Conservation (phyloP, 2,113 vertebrate genomes). For the Opisthocomus hoazin region DNA sequence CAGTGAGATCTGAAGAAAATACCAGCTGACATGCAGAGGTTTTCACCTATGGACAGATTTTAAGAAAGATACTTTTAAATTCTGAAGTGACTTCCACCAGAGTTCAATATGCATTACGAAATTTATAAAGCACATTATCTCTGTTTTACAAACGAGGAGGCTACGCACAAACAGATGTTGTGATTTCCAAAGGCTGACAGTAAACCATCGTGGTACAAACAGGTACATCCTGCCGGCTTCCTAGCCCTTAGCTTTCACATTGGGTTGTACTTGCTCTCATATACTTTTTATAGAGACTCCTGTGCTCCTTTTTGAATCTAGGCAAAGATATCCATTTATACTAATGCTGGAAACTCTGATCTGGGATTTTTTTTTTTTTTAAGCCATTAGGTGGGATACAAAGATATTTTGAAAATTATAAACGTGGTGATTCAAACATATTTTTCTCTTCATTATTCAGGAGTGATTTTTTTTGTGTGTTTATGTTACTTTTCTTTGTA, state of each 20-base stretch:
- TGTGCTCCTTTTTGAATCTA: neutral
- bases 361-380: neutral
- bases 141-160: neutral
- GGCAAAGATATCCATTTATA: neutral
- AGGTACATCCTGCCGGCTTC: neutral
- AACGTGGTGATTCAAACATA: neutral
- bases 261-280: neutral
- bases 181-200: neutral
- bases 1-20: neutral
- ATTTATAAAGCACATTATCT: neutral
- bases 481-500: neutral
- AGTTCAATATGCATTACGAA: neutral
- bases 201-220: neutral
- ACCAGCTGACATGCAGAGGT: neutral
- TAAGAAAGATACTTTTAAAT: neutral
- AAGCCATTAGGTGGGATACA: neutral
- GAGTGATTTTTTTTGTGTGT: neutral
- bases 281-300: neutral
- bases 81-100: neutral
- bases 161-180: neutral
- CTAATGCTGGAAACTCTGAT: neutral
- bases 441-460: neutral
- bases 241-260: neutral
- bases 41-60: neutral
- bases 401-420: neutral